A percentile compares a stretch with the other conserved stretches of the same genome.
Evolutionary conservation across 1,140 invertebrate genomes (phyloP).

Genomic region (Teleopsis dalmanni): DNA sequence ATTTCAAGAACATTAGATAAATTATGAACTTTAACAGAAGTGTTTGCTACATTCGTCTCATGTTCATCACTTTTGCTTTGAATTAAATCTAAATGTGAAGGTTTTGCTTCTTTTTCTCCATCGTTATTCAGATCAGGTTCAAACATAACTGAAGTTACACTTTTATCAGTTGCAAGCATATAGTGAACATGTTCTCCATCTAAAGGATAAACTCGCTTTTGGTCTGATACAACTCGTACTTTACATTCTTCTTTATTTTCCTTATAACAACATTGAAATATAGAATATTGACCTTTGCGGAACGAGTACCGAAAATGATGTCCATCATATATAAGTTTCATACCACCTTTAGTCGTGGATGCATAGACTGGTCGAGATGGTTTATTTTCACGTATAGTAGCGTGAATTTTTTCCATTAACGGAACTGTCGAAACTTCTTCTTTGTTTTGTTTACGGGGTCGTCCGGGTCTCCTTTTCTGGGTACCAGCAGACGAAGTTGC

Average conservation of each 20-base stretch:
- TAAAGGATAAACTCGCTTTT: slow-evolving; percentile 35
- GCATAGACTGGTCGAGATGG: slow-evolving; percentile 26
- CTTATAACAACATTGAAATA: slow-evolving; percentile 40
- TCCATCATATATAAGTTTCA: slow-evolving; percentile 34
- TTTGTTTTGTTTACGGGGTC: not conserved
- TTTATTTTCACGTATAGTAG: slow-evolving; percentile 4
- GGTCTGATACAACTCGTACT: slow-evolving; percentile 36
- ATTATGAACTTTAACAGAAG: not conserved
- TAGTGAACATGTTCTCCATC: slow-evolving; percentile 38
- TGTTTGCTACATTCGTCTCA: not conserved
- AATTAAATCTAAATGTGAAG: no score
- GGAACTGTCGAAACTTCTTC: not conserved
- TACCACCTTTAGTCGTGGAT: slow-evolving; percentile 39
- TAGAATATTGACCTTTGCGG: slow-evolving; percentile 32
- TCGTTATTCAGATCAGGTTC: slow-evolving; percentile 19
- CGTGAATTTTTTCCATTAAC: slow-evolving; percentile 5
- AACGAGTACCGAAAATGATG: slow-evolving; percentile 38
- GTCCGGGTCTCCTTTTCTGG: not conserved
- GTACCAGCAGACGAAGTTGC: no score
- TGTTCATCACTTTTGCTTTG: not conserved
- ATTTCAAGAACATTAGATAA: no score
- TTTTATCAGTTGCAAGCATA: slow-evolving; percentile 37
- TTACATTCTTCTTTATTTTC: slow-evolving; percentile 37
- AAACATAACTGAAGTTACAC: slow-evolving; percentile 33
- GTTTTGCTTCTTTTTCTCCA: not conserved